Evolutionary conservation across 2,797 vertebrate genomes (phyloP).

Genomic region (Sebastes itinus): DNA sequence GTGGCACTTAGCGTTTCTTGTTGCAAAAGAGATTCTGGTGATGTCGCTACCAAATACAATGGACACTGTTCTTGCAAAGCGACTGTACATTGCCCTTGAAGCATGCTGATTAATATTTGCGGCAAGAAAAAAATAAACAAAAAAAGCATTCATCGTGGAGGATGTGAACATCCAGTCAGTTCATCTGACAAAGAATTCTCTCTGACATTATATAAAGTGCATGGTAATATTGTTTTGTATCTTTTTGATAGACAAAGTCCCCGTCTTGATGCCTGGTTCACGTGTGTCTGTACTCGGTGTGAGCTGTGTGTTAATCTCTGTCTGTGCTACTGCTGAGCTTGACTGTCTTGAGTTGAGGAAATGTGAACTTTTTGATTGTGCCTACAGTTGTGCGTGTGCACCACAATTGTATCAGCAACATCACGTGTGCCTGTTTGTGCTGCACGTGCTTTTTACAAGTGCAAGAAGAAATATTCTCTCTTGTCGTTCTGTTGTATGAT

Average conservation of each 20-base stretch:
- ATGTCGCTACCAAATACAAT: conserved; percentile 75
- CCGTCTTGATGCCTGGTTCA: conserved; percentile 66
- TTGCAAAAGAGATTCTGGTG: conserved; percentile 74
- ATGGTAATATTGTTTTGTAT: conserved; percentile 71
- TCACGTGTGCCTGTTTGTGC: conserved; percentile 80
- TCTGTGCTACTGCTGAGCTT: conserved; percentile 65
- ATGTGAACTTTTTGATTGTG: conserved; percentile 77
- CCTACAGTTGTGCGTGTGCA: conserved; percentile 70
- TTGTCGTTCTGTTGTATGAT: conserved; percentile 25
- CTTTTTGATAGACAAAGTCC: conserved; percentile 59
- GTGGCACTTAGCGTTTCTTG: conserved; percentile 54
- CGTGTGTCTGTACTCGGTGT: conserved; percentile 59
- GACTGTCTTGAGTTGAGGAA: conserved; percentile 57
- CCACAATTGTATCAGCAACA: conserved; percentile 71
- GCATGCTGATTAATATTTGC: conserved; percentile 78
- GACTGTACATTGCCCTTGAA: conserved; percentile 69
- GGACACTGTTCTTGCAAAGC: conserved; percentile 68
- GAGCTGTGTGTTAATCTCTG: conserved; percentile 51
- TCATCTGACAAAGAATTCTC: conserved; percentile 46
- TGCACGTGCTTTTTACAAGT: conserved; percentile 67
- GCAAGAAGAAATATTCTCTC: conserved; percentile 62
- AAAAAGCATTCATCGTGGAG: conserved; percentile 36
- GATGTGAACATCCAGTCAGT: conserved; percentile 43
- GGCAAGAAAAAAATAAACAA: conserved; percentile 26
- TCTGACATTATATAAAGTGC: conserved; percentile 63